These are phyloP conservation scores for Paedocypris micromegethes DNA, from an alignment of 2,797 vertebrate species.

Conservation along the genomic window DNA sequence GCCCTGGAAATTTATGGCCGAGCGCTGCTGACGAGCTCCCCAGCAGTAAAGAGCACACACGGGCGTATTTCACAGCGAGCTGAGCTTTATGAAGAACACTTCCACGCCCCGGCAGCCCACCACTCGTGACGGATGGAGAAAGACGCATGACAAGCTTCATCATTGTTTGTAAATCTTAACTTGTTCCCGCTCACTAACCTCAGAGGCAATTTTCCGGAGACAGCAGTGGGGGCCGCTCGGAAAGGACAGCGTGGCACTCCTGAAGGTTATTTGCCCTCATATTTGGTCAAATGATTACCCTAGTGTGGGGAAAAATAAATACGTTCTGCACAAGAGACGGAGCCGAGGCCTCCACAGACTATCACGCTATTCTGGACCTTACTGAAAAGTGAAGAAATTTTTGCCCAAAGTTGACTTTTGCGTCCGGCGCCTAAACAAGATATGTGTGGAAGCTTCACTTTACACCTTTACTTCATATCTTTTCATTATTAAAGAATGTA, in stretches of 20 bases:
- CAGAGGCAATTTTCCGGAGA: conserved; percentile 99
- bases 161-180: conserved; percentile 99
- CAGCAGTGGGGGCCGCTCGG: conserved; percentile 70
- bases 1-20: conserved; percentile 92
- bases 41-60: conserved; percentile 95
- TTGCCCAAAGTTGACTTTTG: no score
- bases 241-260: conserved; percentile 93
- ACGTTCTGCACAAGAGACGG: conserved; percentile 48
- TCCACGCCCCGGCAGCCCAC: conserved; percentile 89
- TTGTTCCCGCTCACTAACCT: conserved; percentile 99
- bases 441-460: no score
- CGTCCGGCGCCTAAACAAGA: no score
- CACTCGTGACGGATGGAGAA: conserved; percentile 95
- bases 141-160: conserved; percentile 99
- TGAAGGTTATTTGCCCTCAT: conserved; percentile 99
- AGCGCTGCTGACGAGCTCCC: conserved; percentile 92
- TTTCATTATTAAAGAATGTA: no score
- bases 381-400: background rate
- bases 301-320: conserved; percentile 65
- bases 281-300: conserved; percentile 82
- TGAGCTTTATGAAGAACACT: conserved; percentile 99
- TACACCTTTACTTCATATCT: no score
- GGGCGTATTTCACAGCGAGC: conserved; percentile 99
- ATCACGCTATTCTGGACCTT: conserved; percentile 10
- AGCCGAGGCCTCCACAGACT: conserved; percentile 24